Evolutionary conservation across 2,797 vertebrate genomes (phyloP).

Genomic region (Takifugu rubripes): DNA sequence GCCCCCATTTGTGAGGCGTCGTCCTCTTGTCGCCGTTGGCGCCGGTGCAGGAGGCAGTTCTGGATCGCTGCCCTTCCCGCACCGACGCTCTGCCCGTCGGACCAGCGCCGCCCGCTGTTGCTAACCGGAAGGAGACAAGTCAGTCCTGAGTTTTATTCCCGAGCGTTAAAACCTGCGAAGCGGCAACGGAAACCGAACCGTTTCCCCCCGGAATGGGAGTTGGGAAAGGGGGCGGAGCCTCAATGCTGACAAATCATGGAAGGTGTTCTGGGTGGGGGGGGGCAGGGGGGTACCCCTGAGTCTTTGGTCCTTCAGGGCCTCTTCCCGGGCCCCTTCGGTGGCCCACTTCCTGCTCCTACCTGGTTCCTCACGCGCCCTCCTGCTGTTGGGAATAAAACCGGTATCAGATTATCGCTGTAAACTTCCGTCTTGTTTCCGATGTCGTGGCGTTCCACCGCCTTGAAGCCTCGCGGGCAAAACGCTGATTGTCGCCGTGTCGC

Average conservation of each 20-base stretch:
- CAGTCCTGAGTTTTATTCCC: slow-evolving; percentile 4
- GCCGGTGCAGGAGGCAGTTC: slow-evolving; percentile 3
- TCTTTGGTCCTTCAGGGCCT: too few relatives aligned
- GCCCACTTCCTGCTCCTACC: too few relatives aligned
- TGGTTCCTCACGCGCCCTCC: too few relatives aligned
- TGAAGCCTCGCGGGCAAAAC: slow-evolving; percentile 18
- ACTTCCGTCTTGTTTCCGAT: slow-evolving; percentile 12
- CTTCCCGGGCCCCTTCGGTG: too few relatives aligned
- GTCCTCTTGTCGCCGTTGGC: slow-evolving; percentile 27
- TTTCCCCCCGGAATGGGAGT: neutral
- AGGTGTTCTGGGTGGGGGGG: too few relatives aligned
- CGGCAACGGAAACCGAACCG: neutral
- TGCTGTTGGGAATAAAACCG: slow-evolving; percentile 7
- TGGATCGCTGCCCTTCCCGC: slow-evolving; percentile 20
- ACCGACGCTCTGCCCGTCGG: slow-evolving; percentile 4
- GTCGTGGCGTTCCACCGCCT: slow-evolving; percentile 14
- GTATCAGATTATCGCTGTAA: slow-evolving; percentile 24
- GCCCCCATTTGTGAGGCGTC: too few relatives aligned
- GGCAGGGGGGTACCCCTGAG: too few relatives aligned
- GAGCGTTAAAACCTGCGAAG: slow-evolving; percentile 10
- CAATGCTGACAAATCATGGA: too few relatives aligned
- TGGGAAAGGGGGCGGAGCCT: too few relatives aligned
- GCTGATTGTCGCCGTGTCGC: slow-evolving; percentile 32
- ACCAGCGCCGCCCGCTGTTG: slow-evolving; percentile 17
- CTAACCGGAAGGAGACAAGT: slow-evolving; percentile 34